These are phyloP conservation scores for Bufotes viridis DNA, from an alignment of 2,797 vertebrate species.

Conservation along the genomic window DNA sequence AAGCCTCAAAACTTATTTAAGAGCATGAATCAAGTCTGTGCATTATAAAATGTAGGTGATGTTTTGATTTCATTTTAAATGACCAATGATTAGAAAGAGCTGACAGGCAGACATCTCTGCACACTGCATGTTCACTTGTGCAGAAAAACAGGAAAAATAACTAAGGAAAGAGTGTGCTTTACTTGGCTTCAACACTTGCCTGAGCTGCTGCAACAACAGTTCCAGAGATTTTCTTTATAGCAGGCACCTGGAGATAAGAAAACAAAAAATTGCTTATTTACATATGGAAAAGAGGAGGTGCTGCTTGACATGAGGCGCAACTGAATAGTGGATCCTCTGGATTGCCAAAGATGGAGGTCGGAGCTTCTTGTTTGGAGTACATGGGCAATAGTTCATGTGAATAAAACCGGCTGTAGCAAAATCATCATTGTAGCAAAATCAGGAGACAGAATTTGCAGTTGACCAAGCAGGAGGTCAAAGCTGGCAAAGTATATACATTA, in stretches of 20 bases:
- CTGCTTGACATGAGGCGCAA: too few relatives aligned
- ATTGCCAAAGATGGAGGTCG: too few relatives aligned
- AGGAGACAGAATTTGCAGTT: too few relatives aligned
- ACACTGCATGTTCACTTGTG: background rate
- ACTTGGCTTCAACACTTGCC: background rate
- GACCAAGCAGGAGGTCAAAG: too few relatives aligned
- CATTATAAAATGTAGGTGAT: slow-evolving; percentile 14
- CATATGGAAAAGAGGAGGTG: too few relatives aligned
- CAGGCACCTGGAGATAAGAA: background rate
- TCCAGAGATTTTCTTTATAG: too few relatives aligned
- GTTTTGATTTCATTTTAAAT: slow-evolving; percentile 30
- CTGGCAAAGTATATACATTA: too few relatives aligned
- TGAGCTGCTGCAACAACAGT: background rate
- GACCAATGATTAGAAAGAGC: slow-evolving; percentile 2
- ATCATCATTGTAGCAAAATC: too few relatives aligned
- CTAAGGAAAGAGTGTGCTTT: background rate
- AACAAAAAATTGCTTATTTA: background rate
- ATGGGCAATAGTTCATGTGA: too few relatives aligned
- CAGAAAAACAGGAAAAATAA: background rate
- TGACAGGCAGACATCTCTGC: background rate
- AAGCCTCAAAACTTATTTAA: slow-evolving; percentile 31
- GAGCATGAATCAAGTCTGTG: slow-evolving; percentile 19
- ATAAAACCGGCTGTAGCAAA: too few relatives aligned
- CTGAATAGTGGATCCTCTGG: too few relatives aligned
- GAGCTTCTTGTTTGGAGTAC: too few relatives aligned